Conservation (phyloP, 1,140 invertebrate species). For the Pachyrhynchus sulphureomaculatus region DNA sequence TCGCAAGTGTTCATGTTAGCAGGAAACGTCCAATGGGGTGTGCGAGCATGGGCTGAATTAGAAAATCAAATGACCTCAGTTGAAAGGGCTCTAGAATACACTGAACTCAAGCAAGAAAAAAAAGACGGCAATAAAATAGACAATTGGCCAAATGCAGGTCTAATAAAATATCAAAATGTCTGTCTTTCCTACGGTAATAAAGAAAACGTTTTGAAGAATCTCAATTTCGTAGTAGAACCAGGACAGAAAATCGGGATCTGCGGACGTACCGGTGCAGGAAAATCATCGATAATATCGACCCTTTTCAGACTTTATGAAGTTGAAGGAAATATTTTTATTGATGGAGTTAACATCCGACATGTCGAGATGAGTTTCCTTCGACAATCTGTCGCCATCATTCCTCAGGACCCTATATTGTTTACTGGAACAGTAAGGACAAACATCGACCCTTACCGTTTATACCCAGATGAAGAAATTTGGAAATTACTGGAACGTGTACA, state of each 20-base stretch:
- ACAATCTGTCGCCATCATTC: slow-evolving; percentile 65
- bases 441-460: slow-evolving; percentile 58
- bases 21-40: slow-evolving; percentile 80
- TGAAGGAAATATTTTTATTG: slow-evolving; percentile 38
- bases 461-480: slow-evolving; percentile 54
- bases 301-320: slow-evolving; percentile 70
- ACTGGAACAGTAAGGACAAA: slow-evolving; percentile 59
- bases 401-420: slow-evolving; percentile 64
- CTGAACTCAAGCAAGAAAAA: slow-evolving; percentile 52
- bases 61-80: slow-evolving; percentile 87
- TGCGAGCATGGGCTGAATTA: slow-evolving; percentile 80
- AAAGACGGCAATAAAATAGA: slow-evolving; percentile 51
- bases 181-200: slow-evolving; percentile 68
- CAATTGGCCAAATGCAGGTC: slow-evolving; percentile 45
- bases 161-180: slow-evolving; percentile 58
- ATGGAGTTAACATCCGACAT: slow-evolving; percentile 47
- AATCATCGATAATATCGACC: slow-evolving; percentile 72
- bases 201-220: slow-evolving; percentile 64
- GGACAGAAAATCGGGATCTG: slow-evolving; percentile 59
- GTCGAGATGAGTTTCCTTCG: slow-evolving; percentile 63
- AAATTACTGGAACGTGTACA: slow-evolving; percentile 46
- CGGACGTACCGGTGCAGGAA: slow-evolving; percentile 60
- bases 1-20: slow-evolving; percentile 75
- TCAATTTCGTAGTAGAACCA: slow-evolving; percentile 62
- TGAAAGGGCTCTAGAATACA: slow-evolving; percentile 70